phyloP scores from a whole-genome alignment of 2,113 vertebrate species.

The Castor canadensis region DNA sequence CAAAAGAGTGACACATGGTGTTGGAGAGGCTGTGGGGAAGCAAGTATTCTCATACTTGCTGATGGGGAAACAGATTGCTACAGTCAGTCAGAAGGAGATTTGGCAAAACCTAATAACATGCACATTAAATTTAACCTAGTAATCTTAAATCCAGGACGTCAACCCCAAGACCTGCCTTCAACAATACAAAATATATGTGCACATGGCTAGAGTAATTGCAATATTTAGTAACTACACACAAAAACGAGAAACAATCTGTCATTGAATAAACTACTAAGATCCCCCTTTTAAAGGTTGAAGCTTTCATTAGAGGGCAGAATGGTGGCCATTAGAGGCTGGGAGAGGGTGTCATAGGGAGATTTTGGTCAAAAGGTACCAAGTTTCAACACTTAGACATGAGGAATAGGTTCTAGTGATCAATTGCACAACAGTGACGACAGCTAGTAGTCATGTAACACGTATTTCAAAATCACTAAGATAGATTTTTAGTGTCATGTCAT shows the following conservation, averaged over 20 bases:
- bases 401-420: neutral
- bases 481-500: neutral
- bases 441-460: neutral
- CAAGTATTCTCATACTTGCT: neutral
- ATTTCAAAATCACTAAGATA: neutral
- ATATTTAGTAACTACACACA: neutral
- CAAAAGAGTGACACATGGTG: rapidly evolving
- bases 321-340: too few species aligned
- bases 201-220: too few species aligned
- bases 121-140: neutral
- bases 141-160: neutral
- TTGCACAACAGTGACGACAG: neutral
- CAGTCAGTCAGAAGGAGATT: neutral
- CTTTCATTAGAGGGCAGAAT: neutral
- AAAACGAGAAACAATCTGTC: neutral
- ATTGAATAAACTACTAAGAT: neutral
- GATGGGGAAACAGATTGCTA: neutral
- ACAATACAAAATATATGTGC: neutral
- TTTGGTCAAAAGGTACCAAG: too few species aligned
- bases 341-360: neutral
- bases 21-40: neutral
- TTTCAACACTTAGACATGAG: too few species aligned
- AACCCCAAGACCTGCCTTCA: neutral
- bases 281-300: too few species aligned
- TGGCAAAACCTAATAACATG: too few species aligned